These are phyloP conservation scores for Pseudoips prasinana DNA, from an alignment of 2,888 invertebrate species.

Conservation along the genomic window DNA sequence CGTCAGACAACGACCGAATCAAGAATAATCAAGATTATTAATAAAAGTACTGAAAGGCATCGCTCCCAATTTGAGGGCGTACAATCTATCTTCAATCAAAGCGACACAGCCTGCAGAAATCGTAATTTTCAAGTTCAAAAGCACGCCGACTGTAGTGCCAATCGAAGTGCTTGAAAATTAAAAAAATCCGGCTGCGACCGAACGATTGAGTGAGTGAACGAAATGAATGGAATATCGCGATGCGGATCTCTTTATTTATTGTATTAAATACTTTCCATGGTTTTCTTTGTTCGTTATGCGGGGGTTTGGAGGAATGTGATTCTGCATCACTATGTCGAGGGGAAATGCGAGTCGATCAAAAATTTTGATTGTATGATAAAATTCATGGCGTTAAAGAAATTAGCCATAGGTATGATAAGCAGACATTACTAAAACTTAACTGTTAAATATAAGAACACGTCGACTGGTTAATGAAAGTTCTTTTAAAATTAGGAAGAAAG, in stretches of 20 bases:
- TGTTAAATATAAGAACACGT: no score
- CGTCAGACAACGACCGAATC: slow-evolving; percentile 22
- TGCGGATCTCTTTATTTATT: slow-evolving; percentile 72
- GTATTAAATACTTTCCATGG: slow-evolving; percentile 60
- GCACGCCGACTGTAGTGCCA: slow-evolving; percentile 68
- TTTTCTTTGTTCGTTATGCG: slow-evolving; percentile 57
- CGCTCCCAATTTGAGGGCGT: slow-evolving; percentile 35
- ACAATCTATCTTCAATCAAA: slow-evolving; percentile 38
- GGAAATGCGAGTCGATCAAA: slow-evolving; percentile 21
- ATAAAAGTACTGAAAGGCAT: slow-evolving; percentile 34
- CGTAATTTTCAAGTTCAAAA: slow-evolving; percentile 57
- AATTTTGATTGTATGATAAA: slow-evolving; percentile 25
- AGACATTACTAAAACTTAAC: no score
- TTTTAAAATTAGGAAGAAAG: no score
- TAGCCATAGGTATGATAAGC: slow-evolving; percentile 5
- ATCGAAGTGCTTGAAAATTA: slow-evolving; percentile 64
- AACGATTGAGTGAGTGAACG: slow-evolving; percentile 57
- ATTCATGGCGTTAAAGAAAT: slow-evolving; percentile 10
- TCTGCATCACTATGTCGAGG: slow-evolving; percentile 27
- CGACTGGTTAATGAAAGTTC: no score
- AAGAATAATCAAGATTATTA: slow-evolving; percentile 31
- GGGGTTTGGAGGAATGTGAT: slow-evolving; percentile 54
- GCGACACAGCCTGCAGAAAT: slow-evolving; percentile 38
- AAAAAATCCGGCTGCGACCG: slow-evolving; percentile 46
- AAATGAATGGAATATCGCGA: slow-evolving; percentile 63